Evolutionary conservation across 2,797 vertebrate genomes (phyloP).

Genomic region (Lagodon rhomboides): DNA sequence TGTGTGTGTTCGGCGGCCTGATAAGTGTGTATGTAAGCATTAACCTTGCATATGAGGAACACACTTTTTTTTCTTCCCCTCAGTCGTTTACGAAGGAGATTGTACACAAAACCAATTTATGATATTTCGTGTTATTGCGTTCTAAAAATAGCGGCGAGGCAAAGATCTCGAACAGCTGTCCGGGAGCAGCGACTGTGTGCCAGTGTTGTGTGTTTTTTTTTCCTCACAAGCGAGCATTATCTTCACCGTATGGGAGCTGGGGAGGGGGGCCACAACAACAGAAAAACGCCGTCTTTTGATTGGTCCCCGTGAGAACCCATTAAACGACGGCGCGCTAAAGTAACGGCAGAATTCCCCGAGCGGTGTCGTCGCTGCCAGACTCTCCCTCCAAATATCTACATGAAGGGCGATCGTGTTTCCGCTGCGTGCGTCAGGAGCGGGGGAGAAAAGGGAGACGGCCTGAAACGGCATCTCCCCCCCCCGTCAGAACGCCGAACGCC

Average conservation of each 20-base stretch:
- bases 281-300: constrained; percentile 47
- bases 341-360: constrained; percentile 58
- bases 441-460: constrained; percentile 6
- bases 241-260: neutral
- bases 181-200: neutral
- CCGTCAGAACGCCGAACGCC: constrained; percentile 29
- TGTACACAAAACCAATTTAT: neutral
- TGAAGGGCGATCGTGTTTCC: constrained; percentile 49
- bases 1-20: neutral
- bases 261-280: neutral
- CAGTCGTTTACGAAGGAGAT: too few species aligned
- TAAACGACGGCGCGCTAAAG: constrained; percentile 56
- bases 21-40: constrained; percentile 9
- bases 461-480: constrained; percentile 35
- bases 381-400: constrained; percentile 37
- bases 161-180: neutral
- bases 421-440: constrained; percentile 28
- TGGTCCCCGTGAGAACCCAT: constrained; percentile 61
- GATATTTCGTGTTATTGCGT: neutral
- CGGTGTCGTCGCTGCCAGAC: constrained; percentile 40
- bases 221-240: constrained; percentile 5
- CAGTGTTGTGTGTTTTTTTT: neutral
- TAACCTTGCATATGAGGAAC: neutral
- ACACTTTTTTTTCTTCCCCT: neutral
- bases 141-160: neutral